Evolutionary conservation across 2,797 vertebrate species (phyloP).

Genomic region (Microctenopoma steveboyesi): DNA sequence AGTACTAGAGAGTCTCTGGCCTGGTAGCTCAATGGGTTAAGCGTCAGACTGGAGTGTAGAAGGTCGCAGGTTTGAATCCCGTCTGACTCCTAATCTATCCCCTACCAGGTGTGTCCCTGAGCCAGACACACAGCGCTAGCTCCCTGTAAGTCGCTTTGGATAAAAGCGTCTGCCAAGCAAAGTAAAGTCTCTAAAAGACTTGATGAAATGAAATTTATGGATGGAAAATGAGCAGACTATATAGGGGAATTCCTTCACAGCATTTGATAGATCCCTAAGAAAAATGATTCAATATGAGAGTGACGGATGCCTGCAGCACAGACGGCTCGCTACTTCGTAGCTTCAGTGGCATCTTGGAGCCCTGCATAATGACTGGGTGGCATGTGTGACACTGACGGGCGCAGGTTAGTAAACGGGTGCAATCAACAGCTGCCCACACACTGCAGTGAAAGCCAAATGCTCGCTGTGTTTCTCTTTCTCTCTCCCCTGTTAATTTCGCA

Average conservation of each 20-base stretch:
- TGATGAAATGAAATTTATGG: not conserved
- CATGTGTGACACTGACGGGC: constrained; percentile 38
- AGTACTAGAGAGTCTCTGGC: too few relatives aligned
- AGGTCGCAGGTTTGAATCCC: too few relatives aligned
- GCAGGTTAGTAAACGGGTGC: constrained; percentile 47
- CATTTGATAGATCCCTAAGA: not conserved
- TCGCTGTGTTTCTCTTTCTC: constrained; percentile 28
- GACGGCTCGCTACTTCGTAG: constrained; percentile 12
- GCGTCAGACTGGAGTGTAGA: too few relatives aligned
- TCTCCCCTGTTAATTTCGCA: constrained; percentile 33
- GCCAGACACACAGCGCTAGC: too few relatives aligned
- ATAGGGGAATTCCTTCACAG: not conserved
- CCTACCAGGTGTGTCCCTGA: too few relatives aligned
- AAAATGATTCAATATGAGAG: not conserved
- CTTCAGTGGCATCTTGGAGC: constrained; percentile 29
- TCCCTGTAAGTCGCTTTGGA: too few relatives aligned
- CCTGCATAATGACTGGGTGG: constrained; percentile 31
- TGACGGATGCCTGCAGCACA: constrained; percentile 19
- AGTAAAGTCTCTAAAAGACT: too few relatives aligned
- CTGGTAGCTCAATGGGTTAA: too few relatives aligned
- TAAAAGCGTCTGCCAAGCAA: too few relatives aligned
- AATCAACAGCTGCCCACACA: constrained; percentile 62
- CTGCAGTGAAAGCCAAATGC: constrained; percentile 54
- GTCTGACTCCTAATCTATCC: too few relatives aligned
- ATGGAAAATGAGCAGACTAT: not conserved